Base-by-base conservation (phyloP, 2,113 vertebrate genomes). In the Aphyosemion australe region DNA sequence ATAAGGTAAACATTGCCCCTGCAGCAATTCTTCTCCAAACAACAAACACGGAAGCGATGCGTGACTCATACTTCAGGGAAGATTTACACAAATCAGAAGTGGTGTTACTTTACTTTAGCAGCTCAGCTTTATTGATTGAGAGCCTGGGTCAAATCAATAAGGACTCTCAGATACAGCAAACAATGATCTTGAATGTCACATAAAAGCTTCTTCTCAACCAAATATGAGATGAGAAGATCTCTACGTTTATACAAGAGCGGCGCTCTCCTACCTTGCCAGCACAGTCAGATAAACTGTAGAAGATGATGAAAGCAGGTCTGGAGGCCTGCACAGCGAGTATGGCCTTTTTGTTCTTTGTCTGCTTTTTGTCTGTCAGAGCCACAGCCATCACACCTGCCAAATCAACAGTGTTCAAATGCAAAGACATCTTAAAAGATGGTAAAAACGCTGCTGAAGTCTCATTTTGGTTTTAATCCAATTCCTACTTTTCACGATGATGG, bases 211-310 rank as follows among this genome's bases (percentile, higher is more conserved):
- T 66, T 53, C 80, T 31, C 42, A 62, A 26, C 26, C 26, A 52
- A 4, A 59, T 20, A 72, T 60, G 8, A 53, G 21, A 19, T 12
- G 54, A 48, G 11, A 46, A 19, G 43, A 18, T 57, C 11, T 65
- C 7, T 15, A 15, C 59, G 56, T 49, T 13, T 26, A 6, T 61
- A 46, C 43, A 52, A 52, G 31, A 1, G 6, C 14, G 34, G 26
- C 41, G 12, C 19, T 61, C 32, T 61, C 75, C 84, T 94, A 97
- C 96, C 94, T 95, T 95, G 49, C 95, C 93, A n/a, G 87, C 80
- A 34, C 94, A 93, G 50, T 97, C 91, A 1, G 87, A 93, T 79
- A 96, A 91, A 69, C 92, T 95, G 91, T 93, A 98, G 84, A 98
- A 87, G 77, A 96, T 83, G 83, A 99, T 93, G 77, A 93, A 67